phyloP scores from a whole-genome alignment of 2,888 invertebrate genomes.

The Petrolisthes cinctipes region DNA sequence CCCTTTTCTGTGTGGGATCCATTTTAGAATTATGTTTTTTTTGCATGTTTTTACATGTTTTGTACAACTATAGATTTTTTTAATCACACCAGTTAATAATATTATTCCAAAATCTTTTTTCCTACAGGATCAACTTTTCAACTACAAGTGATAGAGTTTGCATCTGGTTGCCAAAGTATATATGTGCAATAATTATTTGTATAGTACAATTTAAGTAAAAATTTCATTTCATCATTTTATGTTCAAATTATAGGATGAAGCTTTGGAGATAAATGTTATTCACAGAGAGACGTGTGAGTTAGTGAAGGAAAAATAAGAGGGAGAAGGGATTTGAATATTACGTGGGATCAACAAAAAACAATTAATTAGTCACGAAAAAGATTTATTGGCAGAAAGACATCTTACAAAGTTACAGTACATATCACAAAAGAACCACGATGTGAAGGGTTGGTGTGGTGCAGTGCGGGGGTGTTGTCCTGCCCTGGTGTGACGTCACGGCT shows the following conservation, averaged over 20 bases:
- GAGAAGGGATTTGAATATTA: not conserved
- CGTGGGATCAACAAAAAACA: conserved; percentile 19
- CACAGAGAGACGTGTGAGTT: not conserved
- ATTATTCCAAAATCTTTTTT: too few species aligned
- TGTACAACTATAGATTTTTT: too few species aligned
- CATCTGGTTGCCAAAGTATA: too few species aligned
- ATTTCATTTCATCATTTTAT: not conserved
- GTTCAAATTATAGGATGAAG: not conserved
- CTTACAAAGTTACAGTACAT: conserved; percentile 4
- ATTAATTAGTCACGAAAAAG: not conserved
- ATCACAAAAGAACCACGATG: not conserved
- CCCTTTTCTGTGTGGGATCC: too few species aligned
- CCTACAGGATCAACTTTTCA: too few species aligned
- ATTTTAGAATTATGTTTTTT: too few species aligned
- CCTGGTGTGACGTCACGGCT: conserved; percentile 54
- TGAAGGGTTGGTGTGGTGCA: not conserved
- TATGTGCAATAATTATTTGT: too few species aligned
- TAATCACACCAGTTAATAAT: too few species aligned
- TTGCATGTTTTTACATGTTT: too few species aligned
- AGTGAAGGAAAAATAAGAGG: not conserved
- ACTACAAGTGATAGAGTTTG: too few species aligned
- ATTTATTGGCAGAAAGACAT: conserved; percentile 7
- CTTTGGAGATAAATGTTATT: not conserved
- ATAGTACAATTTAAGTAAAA: too few species aligned
- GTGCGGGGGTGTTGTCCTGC: not conserved